A percentile compares a stretch with the other conserved stretches of the same genome.
Evolutionary conservation across 2,797 vertebrate species (phyloP).

Genomic region (Alexandromys oeconomus): DNA sequence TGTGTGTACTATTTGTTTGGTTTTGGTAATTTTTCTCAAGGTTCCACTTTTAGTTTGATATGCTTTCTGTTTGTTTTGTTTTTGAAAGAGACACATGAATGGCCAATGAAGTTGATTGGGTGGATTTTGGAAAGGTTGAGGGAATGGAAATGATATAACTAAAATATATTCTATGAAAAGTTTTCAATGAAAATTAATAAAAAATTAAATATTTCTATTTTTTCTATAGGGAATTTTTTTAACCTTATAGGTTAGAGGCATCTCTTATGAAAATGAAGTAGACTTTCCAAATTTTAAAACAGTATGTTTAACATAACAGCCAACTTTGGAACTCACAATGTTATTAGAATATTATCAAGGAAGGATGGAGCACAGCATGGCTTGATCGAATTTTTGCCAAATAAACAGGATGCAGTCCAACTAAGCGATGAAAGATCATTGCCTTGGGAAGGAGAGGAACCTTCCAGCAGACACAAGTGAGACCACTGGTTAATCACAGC

Average conservation of each 20-base stretch:
- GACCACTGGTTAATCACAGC: constrained; percentile 63
- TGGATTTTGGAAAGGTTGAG: not conserved
- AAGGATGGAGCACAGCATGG: constrained; percentile 65
- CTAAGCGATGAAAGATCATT: constrained; percentile 68
- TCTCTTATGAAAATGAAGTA: constrained; percentile 33
- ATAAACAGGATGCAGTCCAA: constrained; percentile 70
- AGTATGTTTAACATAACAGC: not conserved
- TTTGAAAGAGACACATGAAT: not conserved
- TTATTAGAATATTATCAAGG: constrained; percentile 74
- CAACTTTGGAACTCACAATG: constrained; percentile 12
- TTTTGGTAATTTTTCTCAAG: not conserved
- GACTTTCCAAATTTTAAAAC: not conserved
- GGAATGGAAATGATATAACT: not conserved
- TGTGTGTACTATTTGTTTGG: not conserved
- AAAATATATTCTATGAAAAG: not conserved
- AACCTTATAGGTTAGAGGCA: not conserved
- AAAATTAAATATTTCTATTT: not conserved
- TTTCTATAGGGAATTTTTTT: not conserved
- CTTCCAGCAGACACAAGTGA: constrained; percentile 61
- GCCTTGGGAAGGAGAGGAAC: constrained; percentile 53
- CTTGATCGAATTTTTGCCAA: constrained; percentile 73
- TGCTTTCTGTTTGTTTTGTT: not conserved
- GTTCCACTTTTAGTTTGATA: not conserved
- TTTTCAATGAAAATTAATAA: not conserved
- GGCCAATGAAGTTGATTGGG: not conserved